Evolutionary conservation across 2,113 vertebrate genomes (phyloP).

Genomic region (Gopherus flavomarginatus): DNA sequence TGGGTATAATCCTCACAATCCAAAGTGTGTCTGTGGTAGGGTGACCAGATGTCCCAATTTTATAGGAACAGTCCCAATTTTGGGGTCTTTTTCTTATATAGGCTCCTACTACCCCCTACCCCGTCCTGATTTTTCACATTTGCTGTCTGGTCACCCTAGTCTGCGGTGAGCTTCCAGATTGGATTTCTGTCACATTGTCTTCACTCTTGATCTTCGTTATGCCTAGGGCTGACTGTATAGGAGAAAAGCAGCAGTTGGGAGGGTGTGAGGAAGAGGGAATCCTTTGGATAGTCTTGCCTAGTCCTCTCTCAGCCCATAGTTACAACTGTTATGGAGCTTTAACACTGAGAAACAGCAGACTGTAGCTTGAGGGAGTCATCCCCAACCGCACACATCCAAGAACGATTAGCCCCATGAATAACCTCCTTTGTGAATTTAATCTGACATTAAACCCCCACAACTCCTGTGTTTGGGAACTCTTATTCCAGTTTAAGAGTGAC

Average conservation of each 20-base stretch:
- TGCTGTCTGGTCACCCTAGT: too few relatives aligned
- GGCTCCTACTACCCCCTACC: too few relatives aligned
- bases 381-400: accelerated
- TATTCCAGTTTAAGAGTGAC: background rate
- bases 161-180: background rate
- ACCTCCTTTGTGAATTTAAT: background rate
- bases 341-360: background rate
- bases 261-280: background rate
- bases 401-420: background rate
- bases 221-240: background rate
- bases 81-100: too few relatives aligned
- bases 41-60: too few relatives aligned
- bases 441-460: background rate
- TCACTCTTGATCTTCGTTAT: background rate
- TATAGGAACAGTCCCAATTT: too few relatives aligned
- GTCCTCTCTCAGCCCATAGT: background rate
- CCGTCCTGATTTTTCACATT: too few relatives aligned
- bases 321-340: background rate
- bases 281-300: background rate
- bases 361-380: background rate
- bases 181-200: background rate
- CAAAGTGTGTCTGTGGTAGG: background rate
- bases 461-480: background rate
- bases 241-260: accelerated
- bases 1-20: background rate